Conservation (phyloP, 2,797 vertebrate genomes). For the Betta splendens region DNA sequence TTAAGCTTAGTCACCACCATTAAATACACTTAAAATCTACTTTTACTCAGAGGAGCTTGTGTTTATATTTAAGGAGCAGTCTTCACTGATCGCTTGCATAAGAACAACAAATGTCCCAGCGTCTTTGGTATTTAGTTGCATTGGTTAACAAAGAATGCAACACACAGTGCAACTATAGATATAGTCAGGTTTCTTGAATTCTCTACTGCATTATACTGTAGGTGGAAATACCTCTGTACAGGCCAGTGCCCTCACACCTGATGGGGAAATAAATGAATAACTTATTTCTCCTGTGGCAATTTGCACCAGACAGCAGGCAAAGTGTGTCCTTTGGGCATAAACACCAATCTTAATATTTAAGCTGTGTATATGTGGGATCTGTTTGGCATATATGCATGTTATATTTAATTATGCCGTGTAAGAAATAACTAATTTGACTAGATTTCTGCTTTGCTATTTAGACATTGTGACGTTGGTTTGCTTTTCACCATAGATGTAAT, state of each 20-base stretch:
- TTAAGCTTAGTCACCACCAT: constrained; percentile 33
- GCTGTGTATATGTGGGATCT: constrained; percentile 24
- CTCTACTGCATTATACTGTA: constrained; percentile 19
- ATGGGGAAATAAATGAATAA: constrained; percentile 36
- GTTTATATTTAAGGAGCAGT: constrained; percentile 13
- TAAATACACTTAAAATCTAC: constrained; percentile 27
- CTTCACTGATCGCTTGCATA: constrained; percentile 4
- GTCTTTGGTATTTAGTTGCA: constrained; percentile 15
- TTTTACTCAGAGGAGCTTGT: constrained; percentile 4
- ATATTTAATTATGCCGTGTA: constrained; percentile 2
- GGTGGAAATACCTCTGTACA: constrained; percentile 13
- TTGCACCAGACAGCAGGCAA: constrained; percentile 24
- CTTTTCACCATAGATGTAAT: constrained; percentile 88
- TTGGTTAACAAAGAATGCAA: constrained; percentile 8
- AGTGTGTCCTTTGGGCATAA: constrained; percentile 31
- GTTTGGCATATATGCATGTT: background rate
- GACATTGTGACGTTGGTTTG: background rate
- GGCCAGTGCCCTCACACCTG: constrained; percentile 23
- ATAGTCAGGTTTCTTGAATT: constrained; percentile 19
- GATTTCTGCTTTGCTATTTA: background rate
- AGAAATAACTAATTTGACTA: background rate
- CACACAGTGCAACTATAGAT: constrained; percentile 14
- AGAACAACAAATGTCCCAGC: background rate
- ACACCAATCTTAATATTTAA: constrained; percentile 50
- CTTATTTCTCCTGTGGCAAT: constrained; percentile 44